Conservation (phyloP, 2,797 vertebrate species). For the Crenichthys baileyi region DNA sequence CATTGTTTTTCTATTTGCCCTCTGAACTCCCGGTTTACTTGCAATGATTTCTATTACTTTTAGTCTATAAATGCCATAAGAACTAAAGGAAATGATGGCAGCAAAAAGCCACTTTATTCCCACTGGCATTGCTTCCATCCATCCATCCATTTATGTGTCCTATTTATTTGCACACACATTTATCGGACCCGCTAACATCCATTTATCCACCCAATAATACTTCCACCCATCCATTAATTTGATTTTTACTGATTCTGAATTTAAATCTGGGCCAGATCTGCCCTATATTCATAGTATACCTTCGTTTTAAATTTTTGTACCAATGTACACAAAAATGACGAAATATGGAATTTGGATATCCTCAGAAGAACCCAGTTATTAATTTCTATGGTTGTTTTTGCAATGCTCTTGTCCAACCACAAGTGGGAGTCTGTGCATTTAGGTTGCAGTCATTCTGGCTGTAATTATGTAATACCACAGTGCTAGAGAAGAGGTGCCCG, state of each 20-base stretch:
- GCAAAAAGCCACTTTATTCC: background rate
- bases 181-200: background rate
- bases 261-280: background rate
- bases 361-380: background rate
- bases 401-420: conserved; percentile 51
- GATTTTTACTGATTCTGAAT: background rate
- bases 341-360: background rate
- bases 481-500: conserved; percentile 7
- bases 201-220: too few species aligned
- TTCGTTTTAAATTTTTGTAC: too few species aligned
- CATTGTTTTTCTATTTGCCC: background rate
- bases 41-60: background rate
- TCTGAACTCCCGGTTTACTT: background rate
- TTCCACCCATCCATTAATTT: too few species aligned
- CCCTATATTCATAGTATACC: background rate
- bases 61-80: background rate
- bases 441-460: conserved; percentile 6
- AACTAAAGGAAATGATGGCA: conserved; percentile 5
- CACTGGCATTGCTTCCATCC: background rate
- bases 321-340: background rate
- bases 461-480: conserved; percentile 17
- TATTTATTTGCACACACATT: background rate
- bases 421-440: conserved; percentile 48
- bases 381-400: conserved; percentile 33
- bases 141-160: background rate